These are phyloP conservation scores for Protonemura montana DNA, from an alignment of 2,888 invertebrate species.

Conservation along the genomic window DNA sequence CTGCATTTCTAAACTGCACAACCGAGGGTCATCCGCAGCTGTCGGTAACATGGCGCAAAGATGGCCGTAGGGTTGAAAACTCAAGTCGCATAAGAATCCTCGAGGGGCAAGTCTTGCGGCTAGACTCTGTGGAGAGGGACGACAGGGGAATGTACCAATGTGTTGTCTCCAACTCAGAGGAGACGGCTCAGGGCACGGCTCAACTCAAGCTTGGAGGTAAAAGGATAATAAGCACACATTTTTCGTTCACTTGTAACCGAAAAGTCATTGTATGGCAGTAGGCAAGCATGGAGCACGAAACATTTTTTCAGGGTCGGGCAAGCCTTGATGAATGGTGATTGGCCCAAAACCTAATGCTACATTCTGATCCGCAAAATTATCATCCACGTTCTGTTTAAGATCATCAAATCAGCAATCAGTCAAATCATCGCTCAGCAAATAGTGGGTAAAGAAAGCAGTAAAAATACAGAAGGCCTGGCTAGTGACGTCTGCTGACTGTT, in stretches of 20 bases:
- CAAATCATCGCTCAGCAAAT: too few species aligned
- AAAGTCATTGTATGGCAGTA: too few species aligned
- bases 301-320: too few species aligned
- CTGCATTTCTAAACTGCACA: conserved; percentile 58
- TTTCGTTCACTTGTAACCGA: too few species aligned
- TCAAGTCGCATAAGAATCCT: conserved; percentile 42
- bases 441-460: too few species aligned
- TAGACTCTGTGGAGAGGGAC: conserved; percentile 54
- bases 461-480: not conserved
- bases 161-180: conserved; percentile 52
- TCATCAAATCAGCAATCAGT: too few species aligned
- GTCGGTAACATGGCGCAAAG: conserved; percentile 52
- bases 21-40: conserved; percentile 55
- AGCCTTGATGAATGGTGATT: too few species aligned
- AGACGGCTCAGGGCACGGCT: conserved; percentile 52
- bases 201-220: conserved; percentile 54
- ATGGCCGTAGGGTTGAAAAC: conserved; percentile 53
- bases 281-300: not conserved
- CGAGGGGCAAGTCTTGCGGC: conserved; percentile 51
- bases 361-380: too few species aligned
- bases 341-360: too few species aligned
- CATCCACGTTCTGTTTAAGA: too few species aligned
- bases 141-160: conserved; percentile 53
- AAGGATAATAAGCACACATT: not conserved
- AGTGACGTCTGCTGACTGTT: not conserved